These are phyloP conservation scores for Capitulum mitella DNA, from an alignment of 2,888 invertebrate genomes.

Conservation along the genomic window DNA sequence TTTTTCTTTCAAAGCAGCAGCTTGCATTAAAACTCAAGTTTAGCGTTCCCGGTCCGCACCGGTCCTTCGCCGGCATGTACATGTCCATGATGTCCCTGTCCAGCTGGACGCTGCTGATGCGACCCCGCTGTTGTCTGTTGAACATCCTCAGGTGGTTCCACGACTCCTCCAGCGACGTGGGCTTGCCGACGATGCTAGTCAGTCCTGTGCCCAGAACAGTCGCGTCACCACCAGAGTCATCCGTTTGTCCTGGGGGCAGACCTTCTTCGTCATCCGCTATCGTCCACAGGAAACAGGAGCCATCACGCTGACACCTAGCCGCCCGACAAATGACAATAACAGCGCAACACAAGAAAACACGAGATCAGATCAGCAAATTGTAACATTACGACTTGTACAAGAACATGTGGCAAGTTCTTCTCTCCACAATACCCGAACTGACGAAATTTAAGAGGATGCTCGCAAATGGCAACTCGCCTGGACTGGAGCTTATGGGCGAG, in stretches of 20 bases:
- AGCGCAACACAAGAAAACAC: neutral
- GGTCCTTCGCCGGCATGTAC: constrained; percentile 13
- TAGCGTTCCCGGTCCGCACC: neutral
- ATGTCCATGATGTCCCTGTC: constrained; percentile 27
- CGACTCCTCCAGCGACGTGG: constrained; percentile 39
- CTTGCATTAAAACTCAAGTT: neutral
- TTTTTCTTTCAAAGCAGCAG: too few species aligned
- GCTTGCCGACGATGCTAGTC: neutral
- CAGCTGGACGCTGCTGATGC: constrained; percentile 37
- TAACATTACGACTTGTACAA: neutral
- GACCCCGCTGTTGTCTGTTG: constrained; percentile 40
- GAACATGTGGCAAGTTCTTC: too few species aligned
- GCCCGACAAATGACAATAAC: neutral
- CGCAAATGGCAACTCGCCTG: neutral
- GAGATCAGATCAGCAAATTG: too few species aligned
- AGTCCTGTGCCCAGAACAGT: neutral
- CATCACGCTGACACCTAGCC: too few species aligned
- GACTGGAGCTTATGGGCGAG: neutral
- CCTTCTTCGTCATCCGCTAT: too few species aligned
- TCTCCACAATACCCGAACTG: neutral
- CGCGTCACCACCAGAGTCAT: neutral
- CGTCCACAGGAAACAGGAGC: too few species aligned
- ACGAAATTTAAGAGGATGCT: neutral
- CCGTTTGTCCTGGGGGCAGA: too few species aligned
- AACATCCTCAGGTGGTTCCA: constrained; percentile 41